These are phyloP conservation scores for Poecilus cupreus DNA, from an alignment of 2,888 invertebrate genomes.

Conservation along the genomic window DNA sequence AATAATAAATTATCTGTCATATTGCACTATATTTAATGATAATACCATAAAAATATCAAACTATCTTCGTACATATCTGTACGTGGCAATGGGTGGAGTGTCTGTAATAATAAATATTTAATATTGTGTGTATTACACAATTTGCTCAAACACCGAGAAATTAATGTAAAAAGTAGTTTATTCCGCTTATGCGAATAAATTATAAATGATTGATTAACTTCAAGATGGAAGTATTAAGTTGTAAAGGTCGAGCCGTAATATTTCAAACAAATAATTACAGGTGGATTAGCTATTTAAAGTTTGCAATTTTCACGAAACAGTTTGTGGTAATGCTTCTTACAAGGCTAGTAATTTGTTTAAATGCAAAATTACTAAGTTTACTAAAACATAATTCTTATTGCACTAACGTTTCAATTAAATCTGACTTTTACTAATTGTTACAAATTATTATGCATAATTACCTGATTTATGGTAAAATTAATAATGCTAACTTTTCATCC, in stretches of 20 bases:
- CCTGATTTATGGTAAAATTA: background rate
- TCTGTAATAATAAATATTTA: background rate
- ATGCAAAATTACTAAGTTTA: too few species aligned
- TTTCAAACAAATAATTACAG: constrained; percentile 5
- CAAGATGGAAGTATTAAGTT: constrained; percentile 6
- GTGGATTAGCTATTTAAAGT: background rate
- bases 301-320: constrained; percentile 7
- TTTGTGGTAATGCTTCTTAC: background rate
- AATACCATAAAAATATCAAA: background rate
- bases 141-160: background rate
- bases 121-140: background rate
- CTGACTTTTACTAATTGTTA: too few species aligned
- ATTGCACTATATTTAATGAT: background rate
- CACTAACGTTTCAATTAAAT: too few species aligned
- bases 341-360: background rate
- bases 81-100: too few species aligned
- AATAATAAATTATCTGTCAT: background rate
- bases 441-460: too few species aligned
- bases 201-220: constrained; percentile 18
- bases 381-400: too few species aligned
- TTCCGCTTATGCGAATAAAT: background rate
- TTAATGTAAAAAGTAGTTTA: constrained; percentile 1
- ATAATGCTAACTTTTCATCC: background rate
- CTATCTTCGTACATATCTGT: background rate
- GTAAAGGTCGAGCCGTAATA: constrained; percentile 17